Evolutionary conservation across 2,888 invertebrate genomes (phyloP), one percentile per base, ranked within the genome.

Genomic region (Steromphala cineraria): DNA sequence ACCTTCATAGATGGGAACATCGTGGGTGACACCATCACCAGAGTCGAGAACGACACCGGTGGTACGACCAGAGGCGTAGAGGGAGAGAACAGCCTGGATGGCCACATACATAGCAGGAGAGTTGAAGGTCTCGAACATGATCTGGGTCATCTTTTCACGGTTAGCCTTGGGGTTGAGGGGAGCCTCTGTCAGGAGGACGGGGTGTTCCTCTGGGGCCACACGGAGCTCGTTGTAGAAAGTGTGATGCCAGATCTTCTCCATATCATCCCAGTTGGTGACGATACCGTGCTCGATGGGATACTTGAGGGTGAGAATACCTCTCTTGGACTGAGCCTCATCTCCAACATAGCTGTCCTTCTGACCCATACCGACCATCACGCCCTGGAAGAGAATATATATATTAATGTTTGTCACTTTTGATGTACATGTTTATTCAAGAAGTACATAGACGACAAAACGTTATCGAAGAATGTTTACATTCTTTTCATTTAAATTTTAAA

Each of bases 1-100:
- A 71, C 90, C 90, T 76, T 89, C 89, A 74, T 87, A 89, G 83
- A 89, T 98, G 94, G 98, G 97, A 81, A 97, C 97, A 83, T 97
- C 97, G 95, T 97, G 97, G 79, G 98, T 97, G 87, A 98, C 98
- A 94, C 98, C 98, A 94, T 98, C 98, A 87, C 98, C 98, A 90
- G 97, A 97, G 95, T 98, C 98, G 92, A 98, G 95, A 86, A 98
- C 98, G 94, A 98, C 97, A 95, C 98, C 98, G 94, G 98, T 98
- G 94, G 98, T 98, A 96, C 98, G 97, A 95, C 98, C 98, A 93
- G 97, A 97, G 87, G 98, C 98, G 94, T 98, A 98, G 94, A 98
- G 95, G 71, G 97, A 98, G 94, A 98, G 98, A 82, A 98, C 98
- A 82, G 98, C 98, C 94, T 98, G 98, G 87, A 96, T 97, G 93